A percentile compares a stretch with the other conserved stretches of the same genome.
Conservation (phyloP, 2,888 invertebrate species). For the Yponomeuta evonymella region DNA sequence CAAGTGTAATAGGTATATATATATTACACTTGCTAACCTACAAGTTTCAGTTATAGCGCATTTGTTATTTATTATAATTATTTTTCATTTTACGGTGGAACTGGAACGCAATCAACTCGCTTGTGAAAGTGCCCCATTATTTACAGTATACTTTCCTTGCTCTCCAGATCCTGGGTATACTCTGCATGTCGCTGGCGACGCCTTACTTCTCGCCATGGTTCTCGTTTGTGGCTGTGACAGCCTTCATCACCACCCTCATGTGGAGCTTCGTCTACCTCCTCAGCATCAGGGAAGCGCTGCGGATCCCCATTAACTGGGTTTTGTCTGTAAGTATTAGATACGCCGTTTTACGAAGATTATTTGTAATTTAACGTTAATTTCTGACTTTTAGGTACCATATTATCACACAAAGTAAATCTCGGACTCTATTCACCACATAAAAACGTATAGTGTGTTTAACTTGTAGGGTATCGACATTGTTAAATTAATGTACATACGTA, state of each 20-base stretch:
- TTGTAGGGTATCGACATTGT: too few species aligned
- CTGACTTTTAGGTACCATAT: background rate
- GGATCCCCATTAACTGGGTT: constrained; percentile 89
- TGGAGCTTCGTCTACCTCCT: constrained; percentile 89
- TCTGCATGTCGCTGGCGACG: constrained; percentile 89
- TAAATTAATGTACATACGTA: too few species aligned
- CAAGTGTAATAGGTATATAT: too few species aligned
- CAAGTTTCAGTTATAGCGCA: too few species aligned
- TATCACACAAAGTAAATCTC: too few species aligned
- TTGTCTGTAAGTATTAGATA: constrained; percentile 79
- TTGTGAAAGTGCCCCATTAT: background rate
- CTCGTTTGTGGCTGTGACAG: constrained; percentile 87
- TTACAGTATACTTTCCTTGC: background rate
- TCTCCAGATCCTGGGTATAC: constrained; percentile 86
- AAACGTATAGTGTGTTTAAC: too few species aligned
- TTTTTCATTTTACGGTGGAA: background rate
- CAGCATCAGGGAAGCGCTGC: constrained; percentile 86
- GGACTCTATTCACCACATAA: too few species aligned
- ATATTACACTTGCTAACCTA: too few species aligned
- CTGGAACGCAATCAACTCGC: too few species aligned
- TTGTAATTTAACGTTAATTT: background rate
- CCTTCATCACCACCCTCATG: constrained; percentile 88
- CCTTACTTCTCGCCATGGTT: constrained; percentile 86
- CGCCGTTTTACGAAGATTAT: too few species aligned
- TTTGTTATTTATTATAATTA: background rate